Percentiles rank a stretch among this genome's conserved stretches.
Evolutionary conservation across 2,113 vertebrate species (phyloP).

Genomic region (Crotophaga sulcirostris): DNA sequence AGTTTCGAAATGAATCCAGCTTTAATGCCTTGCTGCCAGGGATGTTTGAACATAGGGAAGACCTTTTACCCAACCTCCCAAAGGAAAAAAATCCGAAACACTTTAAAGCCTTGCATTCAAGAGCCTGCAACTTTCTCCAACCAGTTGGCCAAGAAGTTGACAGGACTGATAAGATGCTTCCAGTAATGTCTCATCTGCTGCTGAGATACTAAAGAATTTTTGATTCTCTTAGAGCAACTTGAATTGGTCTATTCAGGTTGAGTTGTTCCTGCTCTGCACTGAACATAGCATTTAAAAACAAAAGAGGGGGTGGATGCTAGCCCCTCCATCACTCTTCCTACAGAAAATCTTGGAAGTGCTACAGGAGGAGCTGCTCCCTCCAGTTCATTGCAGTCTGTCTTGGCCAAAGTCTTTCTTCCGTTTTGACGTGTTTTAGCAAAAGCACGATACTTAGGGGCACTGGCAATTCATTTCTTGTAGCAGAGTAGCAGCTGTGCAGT

Average conservation of each 20-base stretch:
- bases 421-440: neutral
- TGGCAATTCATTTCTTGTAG: neutral
- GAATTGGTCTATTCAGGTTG: neutral
- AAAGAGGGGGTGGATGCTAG: neutral
- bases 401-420: neutral
- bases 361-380: neutral
- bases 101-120: neutral
- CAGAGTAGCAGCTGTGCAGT: neutral
- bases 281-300: neutral
- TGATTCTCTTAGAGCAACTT: neutral
- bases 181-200: neutral
- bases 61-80: neutral
- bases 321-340: neutral
- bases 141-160: neutral
- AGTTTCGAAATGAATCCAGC: neutral
- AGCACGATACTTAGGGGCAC: accelerated
- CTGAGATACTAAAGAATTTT: neutral
- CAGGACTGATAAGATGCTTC: neutral
- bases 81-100: neutral
- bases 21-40: neutral
- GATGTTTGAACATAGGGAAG: neutral
- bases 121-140: neutral
- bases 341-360: neutral
- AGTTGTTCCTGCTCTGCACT: neutral
- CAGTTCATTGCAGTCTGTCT: neutral